Base-by-base conservation (phyloP, 2,797 vertebrate genomes). In the Echeneis naucrates region DNA sequence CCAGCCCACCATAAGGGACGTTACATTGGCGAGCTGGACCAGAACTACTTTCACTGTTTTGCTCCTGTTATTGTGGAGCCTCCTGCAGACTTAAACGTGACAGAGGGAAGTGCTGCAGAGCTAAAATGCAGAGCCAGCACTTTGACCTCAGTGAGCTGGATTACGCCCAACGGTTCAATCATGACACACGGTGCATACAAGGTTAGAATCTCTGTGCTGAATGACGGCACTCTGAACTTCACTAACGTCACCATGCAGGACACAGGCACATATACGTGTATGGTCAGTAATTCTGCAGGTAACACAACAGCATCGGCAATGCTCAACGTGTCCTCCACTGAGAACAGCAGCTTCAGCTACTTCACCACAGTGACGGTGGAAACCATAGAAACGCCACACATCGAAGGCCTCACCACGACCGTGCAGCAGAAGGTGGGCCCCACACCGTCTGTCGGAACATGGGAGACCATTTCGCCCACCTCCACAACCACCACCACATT, bases 341-440 rank as follows among this genome's bases (percentile, higher is more conserved):
- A 98, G 88, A 97, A 96, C 61, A 95, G 94, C 86, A 96, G 95
- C 80, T 98, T 98, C 92, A 99, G 97, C 1, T 99, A 99, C 87
- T 99, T 99, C 81, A 99, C 98, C 71, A 99, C 98, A 0, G 97
- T 99, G 85, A 99, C 98, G 0, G 98, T 99, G 81, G 98, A 99
- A 92, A 99, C 97, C 77, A 97, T 97, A 88, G 98, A 99, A 92
- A 96, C 97, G 40, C 95, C 96, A 84, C 95, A 97, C 88, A 95
- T 97, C 72, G 98, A 99, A 92, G 96, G 95, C 70, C 95, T 96
- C 86, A 97, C 96, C 83, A 96, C 96, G 68, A 95, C 95, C 60
- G 92, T 95, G 69, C 97, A 98, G 56, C 96, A 96, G 71, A 95
- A 94, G 14, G 94, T 96, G 62, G 96, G 96, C 52, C 96, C 98